Conservation (phyloP, 2,797 vertebrate species). For the Oryzias dopingdopingensis region DNA sequence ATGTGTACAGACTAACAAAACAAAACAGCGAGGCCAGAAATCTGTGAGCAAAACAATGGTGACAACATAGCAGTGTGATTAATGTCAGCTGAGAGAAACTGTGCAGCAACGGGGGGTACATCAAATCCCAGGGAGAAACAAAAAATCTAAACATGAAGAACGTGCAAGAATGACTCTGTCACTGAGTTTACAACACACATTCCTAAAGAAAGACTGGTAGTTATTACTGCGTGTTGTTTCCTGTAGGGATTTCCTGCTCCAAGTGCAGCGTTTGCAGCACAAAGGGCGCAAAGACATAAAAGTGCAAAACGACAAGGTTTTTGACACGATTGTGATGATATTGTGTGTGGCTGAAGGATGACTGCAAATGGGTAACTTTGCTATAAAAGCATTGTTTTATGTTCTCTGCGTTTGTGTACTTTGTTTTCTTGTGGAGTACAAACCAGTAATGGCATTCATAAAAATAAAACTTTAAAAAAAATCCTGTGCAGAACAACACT, state of each 20-base stretch:
- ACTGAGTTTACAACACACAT: conserved; percentile 78
- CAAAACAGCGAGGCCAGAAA: conserved; percentile 59
- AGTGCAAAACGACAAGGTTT: conserved; percentile 30
- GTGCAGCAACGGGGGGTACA: conserved; percentile 60
- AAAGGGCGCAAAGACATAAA: conserved; percentile 32
- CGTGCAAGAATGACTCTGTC: conserved; percentile 52
- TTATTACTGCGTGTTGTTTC: conserved; percentile 67
- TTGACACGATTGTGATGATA: conserved; percentile 21
- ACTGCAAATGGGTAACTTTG: neutral
- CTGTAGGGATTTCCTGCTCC: conserved; percentile 38
- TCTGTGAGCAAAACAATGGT: conserved; percentile 53
- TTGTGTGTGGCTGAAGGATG: neutral
- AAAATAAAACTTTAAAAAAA: too few relatives aligned
- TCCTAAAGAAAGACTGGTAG: conserved; percentile 73
- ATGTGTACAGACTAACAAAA: conserved; percentile 60
- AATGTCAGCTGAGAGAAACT: conserved; percentile 42
- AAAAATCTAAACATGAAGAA: conserved; percentile 12
- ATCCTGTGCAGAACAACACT: too few relatives aligned
- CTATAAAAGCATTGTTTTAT: neutral
- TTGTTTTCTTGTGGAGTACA: neutral
- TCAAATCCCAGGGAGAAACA: conserved; percentile 25
- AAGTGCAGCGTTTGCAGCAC: conserved; percentile 32
- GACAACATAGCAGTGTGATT: conserved; percentile 61
- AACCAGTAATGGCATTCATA: too few relatives aligned
- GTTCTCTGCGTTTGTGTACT: neutral